Conservation (phyloP, 1,140 invertebrate species). For the Monomorium pharaonis region DNA sequence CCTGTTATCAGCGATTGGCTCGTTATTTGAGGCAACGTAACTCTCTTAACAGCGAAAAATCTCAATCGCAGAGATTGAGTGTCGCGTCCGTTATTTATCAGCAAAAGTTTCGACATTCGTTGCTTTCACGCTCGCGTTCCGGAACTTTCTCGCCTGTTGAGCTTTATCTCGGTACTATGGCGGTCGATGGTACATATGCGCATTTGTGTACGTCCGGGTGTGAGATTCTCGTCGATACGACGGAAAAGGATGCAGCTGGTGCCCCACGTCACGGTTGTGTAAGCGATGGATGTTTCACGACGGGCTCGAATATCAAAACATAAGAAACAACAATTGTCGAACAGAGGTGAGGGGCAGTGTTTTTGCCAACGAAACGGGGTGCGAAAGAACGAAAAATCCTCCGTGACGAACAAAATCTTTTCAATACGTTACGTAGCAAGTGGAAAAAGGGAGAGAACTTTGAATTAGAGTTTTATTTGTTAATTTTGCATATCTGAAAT, state of each 20-base stretch:
- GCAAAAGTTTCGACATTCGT: slow-evolving; percentile 17
- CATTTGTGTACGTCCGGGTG: slow-evolving; percentile 25
- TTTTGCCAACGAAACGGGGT: background rate
- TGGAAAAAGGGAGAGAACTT: background rate
- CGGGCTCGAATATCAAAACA: background rate
- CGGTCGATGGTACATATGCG: background rate
- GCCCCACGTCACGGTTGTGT: slow-evolving; percentile 27
- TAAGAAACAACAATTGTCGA: slow-evolving; percentile 58
- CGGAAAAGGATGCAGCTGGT: background rate
- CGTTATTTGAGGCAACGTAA: background rate
- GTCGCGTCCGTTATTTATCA: background rate
- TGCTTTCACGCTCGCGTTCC: slow-evolving; percentile 32
- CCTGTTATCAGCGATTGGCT: background rate
- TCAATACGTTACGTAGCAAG: background rate
- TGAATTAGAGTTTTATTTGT: background rate
- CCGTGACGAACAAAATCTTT: background rate
- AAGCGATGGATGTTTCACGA: slow-evolving; percentile 54
- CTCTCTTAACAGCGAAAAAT: background rate
- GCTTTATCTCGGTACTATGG: slow-evolving; percentile 38
- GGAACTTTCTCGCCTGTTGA: slow-evolving; percentile 63
- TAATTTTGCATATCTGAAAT: background rate
- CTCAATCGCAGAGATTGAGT: background rate
- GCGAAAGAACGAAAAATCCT: slow-evolving; percentile 16
- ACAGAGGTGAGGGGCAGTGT: slow-evolving; percentile 39
- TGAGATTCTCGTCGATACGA: slow-evolving; percentile 33